Percentiles rank a stretch among this genome's conserved stretches.
Evolutionary conservation across 2,888 invertebrate species (phyloP).

Genomic region (Pseudococcus jackbeardsleyi): DNA sequence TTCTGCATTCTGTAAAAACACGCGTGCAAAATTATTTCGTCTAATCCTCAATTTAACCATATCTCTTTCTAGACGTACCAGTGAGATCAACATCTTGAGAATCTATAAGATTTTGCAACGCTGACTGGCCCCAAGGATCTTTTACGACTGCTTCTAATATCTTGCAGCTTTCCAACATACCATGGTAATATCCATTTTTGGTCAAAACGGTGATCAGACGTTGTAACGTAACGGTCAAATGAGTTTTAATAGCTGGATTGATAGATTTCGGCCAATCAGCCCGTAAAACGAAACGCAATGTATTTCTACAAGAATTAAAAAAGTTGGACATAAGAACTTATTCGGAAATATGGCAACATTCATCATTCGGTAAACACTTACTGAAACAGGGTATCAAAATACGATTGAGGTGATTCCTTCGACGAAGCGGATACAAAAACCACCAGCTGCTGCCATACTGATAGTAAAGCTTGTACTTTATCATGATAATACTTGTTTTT

Average conservation of each 20-base stretch:
- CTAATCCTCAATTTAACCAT: neutral
- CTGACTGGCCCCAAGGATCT: conserved; percentile 73
- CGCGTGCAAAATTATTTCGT: neutral
- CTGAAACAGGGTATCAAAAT: conserved; percentile 52
- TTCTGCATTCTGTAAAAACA: conserved; percentile 69
- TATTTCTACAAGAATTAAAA: conserved; percentile 68
- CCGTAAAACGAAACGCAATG: conserved; percentile 71
- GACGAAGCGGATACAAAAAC: conserved; percentile 68
- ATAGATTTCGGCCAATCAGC: conserved; percentile 74
- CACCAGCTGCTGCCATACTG: conserved; percentile 72
- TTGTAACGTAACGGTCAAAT: conserved; percentile 71
- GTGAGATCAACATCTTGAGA: conserved; percentile 68
- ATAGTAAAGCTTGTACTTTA: conserved; percentile 72
- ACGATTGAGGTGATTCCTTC: conserved; percentile 35
- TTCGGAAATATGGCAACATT: neutral
- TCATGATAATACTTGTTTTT: conserved; percentile 71
- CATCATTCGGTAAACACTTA: neutral
- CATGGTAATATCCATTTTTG: conserved; percentile 64
- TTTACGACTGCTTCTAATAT: conserved; percentile 74
- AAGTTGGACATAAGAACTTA: conserved; percentile 5
- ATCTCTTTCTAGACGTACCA: neutral
- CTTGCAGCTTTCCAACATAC: conserved; percentile 72
- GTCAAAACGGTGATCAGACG: conserved; percentile 71
- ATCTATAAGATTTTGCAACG: conserved; percentile 71
- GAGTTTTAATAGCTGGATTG: conserved; percentile 71